Conservation (phyloP, 2,113 vertebrate genomes). For the Progne subis region DNA sequence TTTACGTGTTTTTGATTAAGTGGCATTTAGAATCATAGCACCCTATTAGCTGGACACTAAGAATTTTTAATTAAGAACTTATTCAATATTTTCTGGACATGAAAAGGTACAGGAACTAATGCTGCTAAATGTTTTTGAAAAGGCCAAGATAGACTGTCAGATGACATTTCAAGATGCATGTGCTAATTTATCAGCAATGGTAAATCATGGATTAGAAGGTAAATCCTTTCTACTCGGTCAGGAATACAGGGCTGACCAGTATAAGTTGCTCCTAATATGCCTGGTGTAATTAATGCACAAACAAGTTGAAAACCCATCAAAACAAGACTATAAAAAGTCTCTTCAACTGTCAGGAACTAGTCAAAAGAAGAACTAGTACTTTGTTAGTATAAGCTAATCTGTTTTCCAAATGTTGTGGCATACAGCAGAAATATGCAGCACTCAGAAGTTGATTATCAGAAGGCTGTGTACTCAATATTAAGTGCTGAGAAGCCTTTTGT, state of each 20-base stretch:
- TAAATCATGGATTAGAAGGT: not conserved
- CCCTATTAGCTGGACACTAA: not conserved
- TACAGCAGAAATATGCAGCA: not conserved
- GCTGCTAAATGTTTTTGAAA: not conserved
- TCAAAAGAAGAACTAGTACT: not conserved
- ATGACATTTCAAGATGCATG: not conserved
- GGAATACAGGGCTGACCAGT: not conserved
- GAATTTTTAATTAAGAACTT: not conserved
- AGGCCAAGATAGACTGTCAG: not conserved
- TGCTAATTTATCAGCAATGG: not conserved
- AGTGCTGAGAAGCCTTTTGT: not conserved
- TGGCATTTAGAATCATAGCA: not conserved
- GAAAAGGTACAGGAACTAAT: not conserved
- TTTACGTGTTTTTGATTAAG: not conserved
- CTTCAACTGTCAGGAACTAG: not conserved
- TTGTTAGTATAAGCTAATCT: not conserved
- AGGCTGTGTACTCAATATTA: not conserved
- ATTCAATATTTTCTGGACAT: not conserved
- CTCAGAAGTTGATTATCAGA: not conserved
- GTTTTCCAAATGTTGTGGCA: not conserved
- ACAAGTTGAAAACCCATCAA: not conserved
- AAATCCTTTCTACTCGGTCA: not conserved
- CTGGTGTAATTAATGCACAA: not conserved
- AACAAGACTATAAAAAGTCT: not conserved
- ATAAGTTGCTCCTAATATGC: not conserved